A percentile compares a stretch with the other conserved stretches of the same genome.
These are phyloP conservation scores for Microtus montanus DNA, from an alignment of 2,113 vertebrate species.

Conservation along the genomic window DNA sequence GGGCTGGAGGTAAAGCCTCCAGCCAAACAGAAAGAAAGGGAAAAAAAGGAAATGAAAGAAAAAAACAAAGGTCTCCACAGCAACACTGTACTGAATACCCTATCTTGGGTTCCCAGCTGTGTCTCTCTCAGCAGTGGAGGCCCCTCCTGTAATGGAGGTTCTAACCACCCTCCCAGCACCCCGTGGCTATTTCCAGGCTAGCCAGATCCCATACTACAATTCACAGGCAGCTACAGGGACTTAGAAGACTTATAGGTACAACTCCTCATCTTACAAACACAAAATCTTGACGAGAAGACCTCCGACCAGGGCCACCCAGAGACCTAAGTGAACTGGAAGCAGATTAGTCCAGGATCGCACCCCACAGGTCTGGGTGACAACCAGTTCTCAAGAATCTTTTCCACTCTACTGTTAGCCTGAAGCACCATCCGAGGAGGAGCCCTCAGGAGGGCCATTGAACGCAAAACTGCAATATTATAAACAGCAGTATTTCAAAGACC, in stretches of 20 bases:
- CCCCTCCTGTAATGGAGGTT: neutral
- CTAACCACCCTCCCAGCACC: neutral
- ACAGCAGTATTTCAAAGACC: neutral
- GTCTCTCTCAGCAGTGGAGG: neutral
- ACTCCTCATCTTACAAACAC: neutral
- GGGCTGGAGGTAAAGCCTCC: no score
- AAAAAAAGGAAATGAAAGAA: no score
- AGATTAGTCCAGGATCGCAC: neutral
- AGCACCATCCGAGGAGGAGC: neutral
- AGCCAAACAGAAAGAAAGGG: neutral
- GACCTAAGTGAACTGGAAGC: neutral
- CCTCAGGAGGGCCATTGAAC: neutral
- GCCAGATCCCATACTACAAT: neutral
- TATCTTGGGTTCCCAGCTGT: neutral
- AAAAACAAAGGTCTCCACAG: neutral
- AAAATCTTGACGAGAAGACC: neutral
- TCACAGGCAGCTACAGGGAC: neutral
- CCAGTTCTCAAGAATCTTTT: neutral
- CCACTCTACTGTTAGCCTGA: neutral
- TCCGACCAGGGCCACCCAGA: neutral
- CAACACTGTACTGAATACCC: neutral
- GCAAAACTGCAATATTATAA: fast-evolving
- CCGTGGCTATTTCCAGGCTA: neutral
- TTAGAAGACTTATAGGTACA: neutral
- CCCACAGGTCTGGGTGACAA: neutral